Percentiles rank a stretch among this genome's conserved stretches.
Evolutionary conservation across 2,888 invertebrate species (phyloP).

Genomic region (Nomada fabriciana): DNA sequence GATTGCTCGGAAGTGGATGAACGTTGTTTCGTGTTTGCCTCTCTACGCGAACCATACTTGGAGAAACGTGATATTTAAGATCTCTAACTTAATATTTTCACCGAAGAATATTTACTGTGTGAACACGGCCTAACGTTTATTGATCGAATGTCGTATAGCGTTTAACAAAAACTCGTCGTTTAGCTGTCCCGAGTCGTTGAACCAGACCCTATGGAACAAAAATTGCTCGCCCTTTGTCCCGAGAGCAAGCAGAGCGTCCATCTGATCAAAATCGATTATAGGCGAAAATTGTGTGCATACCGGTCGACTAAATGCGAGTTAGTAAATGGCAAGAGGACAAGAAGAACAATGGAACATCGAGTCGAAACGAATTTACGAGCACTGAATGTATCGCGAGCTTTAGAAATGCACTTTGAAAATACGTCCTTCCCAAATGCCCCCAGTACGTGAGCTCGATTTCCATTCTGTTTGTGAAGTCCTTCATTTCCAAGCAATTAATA

Average conservation of each 20-base stretch:
- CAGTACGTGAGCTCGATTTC: background rate
- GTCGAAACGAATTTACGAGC: background rate
- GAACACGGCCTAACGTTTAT: conserved; percentile 41
- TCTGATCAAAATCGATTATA: conserved; percentile 18
- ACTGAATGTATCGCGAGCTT: background rate
- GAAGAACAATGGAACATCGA: background rate
- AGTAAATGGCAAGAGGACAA: no score
- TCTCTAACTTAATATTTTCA: background rate
- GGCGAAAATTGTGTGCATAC: conserved; percentile 29
- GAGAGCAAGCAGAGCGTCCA: conserved; percentile 17
- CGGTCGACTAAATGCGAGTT: conserved; percentile 14
- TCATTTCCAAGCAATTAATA: conserved; percentile 49
- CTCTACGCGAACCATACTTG: no score
- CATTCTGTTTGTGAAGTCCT: conserved; percentile 47
- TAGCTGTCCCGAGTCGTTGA: conserved; percentile 16
- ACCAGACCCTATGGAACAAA: conserved; percentile 26
- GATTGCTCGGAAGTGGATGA: background rate
- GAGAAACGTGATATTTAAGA: no score
- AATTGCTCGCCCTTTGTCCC: conserved; percentile 45
- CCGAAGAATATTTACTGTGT: background rate
- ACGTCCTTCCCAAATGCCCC: background rate
- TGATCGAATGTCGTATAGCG: conserved; percentile 39
- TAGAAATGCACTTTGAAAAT: background rate
- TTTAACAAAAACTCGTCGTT: conserved; percentile 49
- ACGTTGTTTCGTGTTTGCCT: background rate